phyloP scores from a whole-genome alignment of 1,140 invertebrate species.

The Grapholita molesta region DNA sequence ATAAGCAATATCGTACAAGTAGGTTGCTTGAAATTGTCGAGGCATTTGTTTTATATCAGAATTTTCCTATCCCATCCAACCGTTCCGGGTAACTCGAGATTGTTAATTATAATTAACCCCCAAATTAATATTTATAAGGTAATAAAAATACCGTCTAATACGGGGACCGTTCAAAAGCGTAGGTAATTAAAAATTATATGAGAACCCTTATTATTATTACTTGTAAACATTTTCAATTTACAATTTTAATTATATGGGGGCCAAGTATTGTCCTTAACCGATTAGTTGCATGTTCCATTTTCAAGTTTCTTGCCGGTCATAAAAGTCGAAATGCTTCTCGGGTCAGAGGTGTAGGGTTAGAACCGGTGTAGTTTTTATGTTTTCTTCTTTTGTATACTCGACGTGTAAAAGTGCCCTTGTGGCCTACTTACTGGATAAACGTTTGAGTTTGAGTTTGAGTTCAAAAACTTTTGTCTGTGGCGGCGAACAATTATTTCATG shows the following conservation, averaged over 20 bases:
- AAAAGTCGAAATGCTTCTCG: too few relatives aligned
- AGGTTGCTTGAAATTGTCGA: too few relatives aligned
- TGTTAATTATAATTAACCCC: slow-evolving; percentile 6
- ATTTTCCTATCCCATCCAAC: not conserved
- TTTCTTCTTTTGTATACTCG: too few relatives aligned
- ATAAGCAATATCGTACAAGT: too few relatives aligned
- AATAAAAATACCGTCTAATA: slow-evolving; percentile 1
- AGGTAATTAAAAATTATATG: slow-evolving; percentile 11
- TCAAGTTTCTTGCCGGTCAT: too few relatives aligned
- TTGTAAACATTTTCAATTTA: not conserved
- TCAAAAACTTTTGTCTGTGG: too few relatives aligned
- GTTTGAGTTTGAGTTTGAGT: not conserved
- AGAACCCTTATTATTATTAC: not conserved
- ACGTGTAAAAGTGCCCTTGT: too few relatives aligned
- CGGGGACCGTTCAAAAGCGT: not conserved
- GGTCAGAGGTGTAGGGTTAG: too few relatives aligned
- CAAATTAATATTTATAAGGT: not conserved
- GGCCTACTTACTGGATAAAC: too few relatives aligned
- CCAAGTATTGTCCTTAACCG: too few relatives aligned
- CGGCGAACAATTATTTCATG: too few relatives aligned
- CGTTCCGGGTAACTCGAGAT: not conserved
- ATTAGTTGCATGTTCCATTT: not conserved
- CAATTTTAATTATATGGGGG: not conserved
- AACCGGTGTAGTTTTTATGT: too few relatives aligned
- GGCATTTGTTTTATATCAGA: not conserved